Evolutionary conservation across 2,113 vertebrate genomes (phyloP), one percentile per base, ranked within the genome.

Genomic region (Pseudopodoces humilis): DNA sequence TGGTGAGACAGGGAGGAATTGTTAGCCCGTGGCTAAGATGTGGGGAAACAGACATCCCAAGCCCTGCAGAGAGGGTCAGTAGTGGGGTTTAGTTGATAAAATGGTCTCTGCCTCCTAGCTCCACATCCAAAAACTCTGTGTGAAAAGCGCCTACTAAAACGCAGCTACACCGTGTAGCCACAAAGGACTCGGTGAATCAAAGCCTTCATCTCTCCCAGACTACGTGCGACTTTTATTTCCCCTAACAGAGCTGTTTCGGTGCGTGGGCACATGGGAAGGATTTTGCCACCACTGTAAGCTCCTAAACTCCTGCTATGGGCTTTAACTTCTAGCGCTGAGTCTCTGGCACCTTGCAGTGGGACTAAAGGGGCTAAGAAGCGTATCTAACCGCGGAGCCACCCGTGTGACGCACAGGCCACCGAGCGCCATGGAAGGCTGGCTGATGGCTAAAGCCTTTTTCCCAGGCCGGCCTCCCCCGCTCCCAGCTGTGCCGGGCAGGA

Each of bases 1-100:
- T 81, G 60, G n/a, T 92, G 62, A 96, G 76, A 93, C 72, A 96
- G 90, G 94, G 86, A 90, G 65, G 92, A 90, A 95, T 94, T 94
- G 92, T 96, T 92, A 90, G 23, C 31, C 79, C 31, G 15, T 74
- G 52, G 91, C 74, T 37, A 37, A 91, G 86, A 90, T 75, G 53
- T 58, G 60, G 92, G 72, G 72, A 81, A 91, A 19, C 47, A 90
- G 82, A 74, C 41, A 80, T 60, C 75, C 56, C 67, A 35, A 31
- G 60, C 47, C 52, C 75, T 63, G 35, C 3, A 7, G 59, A 93
- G 53, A 72, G 77, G 60, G 28, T 11, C 75, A 37, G 31, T 37
- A 43, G 27, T 37, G 50, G 62, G 78, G 17, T 53, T 64, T 31
- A 27, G 19, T 9, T 2, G 10, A 43, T 84, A 60, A 74, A 88